Evolutionary conservation across 2,888 invertebrate species (phyloP).

Genomic region (Cheilosia vernalis): DNA sequence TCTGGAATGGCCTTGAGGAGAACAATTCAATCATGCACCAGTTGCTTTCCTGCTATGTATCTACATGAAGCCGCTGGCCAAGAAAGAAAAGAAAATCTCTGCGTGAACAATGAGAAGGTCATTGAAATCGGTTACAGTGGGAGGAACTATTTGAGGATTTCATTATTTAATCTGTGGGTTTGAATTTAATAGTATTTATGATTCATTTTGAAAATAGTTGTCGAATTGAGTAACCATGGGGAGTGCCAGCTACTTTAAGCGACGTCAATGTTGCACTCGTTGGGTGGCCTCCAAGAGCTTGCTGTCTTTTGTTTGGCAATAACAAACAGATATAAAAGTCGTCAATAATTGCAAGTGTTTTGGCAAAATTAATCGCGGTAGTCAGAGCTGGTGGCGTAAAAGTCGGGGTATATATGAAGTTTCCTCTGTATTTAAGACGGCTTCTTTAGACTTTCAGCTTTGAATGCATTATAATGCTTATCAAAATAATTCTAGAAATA

Average conservation of each 20-base stretch:
- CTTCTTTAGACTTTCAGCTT: not conserved
- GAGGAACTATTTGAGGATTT: not conserved
- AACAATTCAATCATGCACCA: constrained; percentile 20
- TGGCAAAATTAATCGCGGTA: not conserved
- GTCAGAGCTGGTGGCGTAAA: not conserved
- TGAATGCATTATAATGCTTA: too few relatives aligned
- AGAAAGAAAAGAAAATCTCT: not conserved
- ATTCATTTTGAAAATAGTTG: constrained; percentile 1
- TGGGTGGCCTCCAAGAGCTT: too few relatives aligned
- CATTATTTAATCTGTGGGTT: not conserved
- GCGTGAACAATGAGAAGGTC: constrained; percentile 31
- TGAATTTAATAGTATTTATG: not conserved
- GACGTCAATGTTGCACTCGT: too few relatives aligned
- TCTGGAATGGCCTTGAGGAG: constrained; percentile 32
- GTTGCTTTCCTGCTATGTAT: not conserved
- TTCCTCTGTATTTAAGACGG: too few relatives aligned
- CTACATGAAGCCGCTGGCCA: not conserved
- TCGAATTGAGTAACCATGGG: not conserved
- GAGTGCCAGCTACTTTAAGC: not conserved
- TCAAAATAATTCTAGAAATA: not conserved
- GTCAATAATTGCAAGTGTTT: too few relatives aligned
- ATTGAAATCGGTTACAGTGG: constrained; percentile 21
- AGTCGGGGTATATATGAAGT: not conserved
- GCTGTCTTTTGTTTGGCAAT: too few relatives aligned
- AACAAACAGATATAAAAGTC: too few relatives aligned